Evolutionary conservation across 2,113 vertebrate genomes (phyloP), one percentile per base, ranked within the genome.

Genomic region (Manacus vitellinus): DNA sequence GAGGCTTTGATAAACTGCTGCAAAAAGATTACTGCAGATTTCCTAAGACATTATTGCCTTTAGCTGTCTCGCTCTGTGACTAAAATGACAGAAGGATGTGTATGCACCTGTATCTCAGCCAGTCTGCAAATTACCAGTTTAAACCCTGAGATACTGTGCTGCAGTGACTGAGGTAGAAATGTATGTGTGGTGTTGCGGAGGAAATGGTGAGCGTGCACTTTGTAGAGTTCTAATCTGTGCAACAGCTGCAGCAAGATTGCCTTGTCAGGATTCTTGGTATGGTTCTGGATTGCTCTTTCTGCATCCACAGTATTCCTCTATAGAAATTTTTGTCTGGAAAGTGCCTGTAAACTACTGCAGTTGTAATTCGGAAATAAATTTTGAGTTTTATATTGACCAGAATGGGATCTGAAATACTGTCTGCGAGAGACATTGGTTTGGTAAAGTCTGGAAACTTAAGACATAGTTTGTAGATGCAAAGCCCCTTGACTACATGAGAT

Each of bases 141-240:
- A 83, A 88, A 33, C 59, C 14, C 2, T 23, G 59, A 49, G 22
- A 21, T 23, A 7, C 33, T 51, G 37, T 14, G 11, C 54, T 62
- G 68, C 76, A 74, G 51, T 2, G 12, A 3, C 51, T 16, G 70
- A 85, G 52, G 24, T 27, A 8, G 13, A 74, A 31, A 19, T 6
- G 2, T 20, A 0, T 17, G 8, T 20, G 43, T 61, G 41, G 20
- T 79, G 33, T 2, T 56, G 20, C 15, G 46, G 41, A 56, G 81
- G 54, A 39, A 43, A 49, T 8, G 19, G 9, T 61, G 21, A 56
- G 9, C 4, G 0, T 1, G 9, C 0, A 4, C 44, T 67, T 17
- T 7, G 20, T 10, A 4, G 35, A 21, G 18, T 14, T 20, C 20
- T 16, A 25, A 1, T 39, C 46, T 47, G 0, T n/a, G 81, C 27